phyloP scores from a whole-genome alignment of 1,140 invertebrate species.

The Drosophila pallidifrons region DNA sequence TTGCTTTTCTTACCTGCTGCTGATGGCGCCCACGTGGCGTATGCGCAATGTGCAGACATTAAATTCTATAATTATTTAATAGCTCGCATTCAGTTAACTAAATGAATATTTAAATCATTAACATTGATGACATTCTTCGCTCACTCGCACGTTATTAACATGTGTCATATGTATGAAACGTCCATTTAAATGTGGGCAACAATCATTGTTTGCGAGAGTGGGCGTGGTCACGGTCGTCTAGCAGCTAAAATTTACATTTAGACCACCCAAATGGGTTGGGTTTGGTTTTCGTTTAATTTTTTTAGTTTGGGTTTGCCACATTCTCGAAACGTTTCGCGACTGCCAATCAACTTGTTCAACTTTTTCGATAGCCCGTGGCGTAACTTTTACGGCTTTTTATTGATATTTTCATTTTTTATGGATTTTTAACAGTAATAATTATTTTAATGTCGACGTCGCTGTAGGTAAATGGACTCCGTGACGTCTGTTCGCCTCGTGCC shows the following conservation, averaged over 20 bases:
- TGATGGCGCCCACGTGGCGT: background rate
- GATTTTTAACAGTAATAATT: slow-evolving; percentile 82
- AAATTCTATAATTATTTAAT: slow-evolving; percentile 56
- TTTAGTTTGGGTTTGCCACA: background rate
- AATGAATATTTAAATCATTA: slow-evolving; percentile 50
- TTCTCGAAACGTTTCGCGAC: slow-evolving; percentile 47
- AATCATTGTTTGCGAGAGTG: background rate
- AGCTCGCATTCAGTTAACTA: slow-evolving; percentile 45
- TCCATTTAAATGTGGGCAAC: slow-evolving; percentile 9
- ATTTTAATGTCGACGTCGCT: slow-evolving; percentile 75
- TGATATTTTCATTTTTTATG: slow-evolving; percentile 77
- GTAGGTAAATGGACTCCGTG: slow-evolving; percentile 71
- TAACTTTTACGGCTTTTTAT: slow-evolving; percentile 75
- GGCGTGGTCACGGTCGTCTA: slow-evolving; percentile 17
- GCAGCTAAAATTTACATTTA: slow-evolving; percentile 14
- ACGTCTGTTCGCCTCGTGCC: slow-evolving; percentile 25
- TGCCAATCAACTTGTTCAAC: slow-evolving; percentile 62
- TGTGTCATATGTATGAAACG: background rate
- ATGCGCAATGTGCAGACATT: slow-evolving; percentile 24
- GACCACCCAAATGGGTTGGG: slow-evolving; percentile 33
- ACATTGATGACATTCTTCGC: slow-evolving; percentile 8
- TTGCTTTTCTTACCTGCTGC: slow-evolving; percentile 31
- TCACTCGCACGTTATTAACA: slow-evolving; percentile 2
- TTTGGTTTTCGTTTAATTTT: background rate
- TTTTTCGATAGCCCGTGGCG: slow-evolving; percentile 54